These are phyloP conservation scores for Erebia epiphron DNA, from an alignment of 2,888 invertebrate species.

Conservation along the genomic window DNA sequence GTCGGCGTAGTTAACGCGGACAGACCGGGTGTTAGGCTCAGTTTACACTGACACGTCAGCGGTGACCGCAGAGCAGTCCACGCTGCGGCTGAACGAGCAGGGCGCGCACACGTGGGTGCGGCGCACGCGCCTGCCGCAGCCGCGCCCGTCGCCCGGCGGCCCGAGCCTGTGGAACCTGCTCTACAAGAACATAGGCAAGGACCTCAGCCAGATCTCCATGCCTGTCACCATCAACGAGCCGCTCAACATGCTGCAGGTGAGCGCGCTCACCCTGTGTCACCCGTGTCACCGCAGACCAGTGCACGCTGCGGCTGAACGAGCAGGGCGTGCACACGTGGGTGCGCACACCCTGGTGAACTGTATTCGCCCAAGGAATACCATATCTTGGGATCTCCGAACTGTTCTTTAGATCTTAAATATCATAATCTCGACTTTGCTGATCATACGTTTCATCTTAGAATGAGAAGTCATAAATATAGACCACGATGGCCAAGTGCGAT, in stretches of 20 bases:
- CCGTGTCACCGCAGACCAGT: constrained; percentile 12
- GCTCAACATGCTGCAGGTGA: constrained; percentile 89
- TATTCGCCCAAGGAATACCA: no score
- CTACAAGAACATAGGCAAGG: constrained; percentile 93
- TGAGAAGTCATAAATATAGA: no score
- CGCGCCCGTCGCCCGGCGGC: constrained; percentile 89
- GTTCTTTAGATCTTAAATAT: no score
- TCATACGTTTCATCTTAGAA: no score
- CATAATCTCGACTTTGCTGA: no score
- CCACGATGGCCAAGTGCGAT: no score
- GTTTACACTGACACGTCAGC: neutral
- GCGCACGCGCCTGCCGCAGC: constrained; percentile 86
- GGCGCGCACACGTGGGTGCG: constrained; percentile 62
- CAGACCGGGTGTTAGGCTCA: no score
- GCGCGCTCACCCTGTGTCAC: neutral
- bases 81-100: constrained; percentile 25
- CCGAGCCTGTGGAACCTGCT: constrained; percentile 91
- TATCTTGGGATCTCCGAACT: no score
- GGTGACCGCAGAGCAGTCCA: constrained; percentile 16
- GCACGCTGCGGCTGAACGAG: constrained; percentile 24
- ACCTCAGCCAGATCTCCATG: constrained; percentile 93
- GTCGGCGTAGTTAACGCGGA: no score
- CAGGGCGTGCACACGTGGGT: constrained; percentile 47
- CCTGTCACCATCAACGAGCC: constrained; percentile 94
- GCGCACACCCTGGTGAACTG: no score